Conservation (phyloP, 2,797 vertebrate species). For the Okamejei kenojei region DNA sequence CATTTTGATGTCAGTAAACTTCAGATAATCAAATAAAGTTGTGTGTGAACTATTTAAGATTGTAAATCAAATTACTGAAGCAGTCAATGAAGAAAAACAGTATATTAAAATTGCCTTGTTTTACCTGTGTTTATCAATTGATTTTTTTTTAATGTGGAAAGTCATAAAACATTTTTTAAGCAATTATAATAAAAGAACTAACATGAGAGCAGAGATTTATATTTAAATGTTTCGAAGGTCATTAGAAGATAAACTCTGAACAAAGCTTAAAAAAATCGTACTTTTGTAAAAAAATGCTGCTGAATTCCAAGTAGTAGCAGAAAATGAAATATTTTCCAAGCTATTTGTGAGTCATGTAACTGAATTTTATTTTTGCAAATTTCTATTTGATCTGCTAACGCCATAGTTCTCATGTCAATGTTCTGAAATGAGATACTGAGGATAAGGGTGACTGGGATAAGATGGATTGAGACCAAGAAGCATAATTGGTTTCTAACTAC, state of each 20-base stretch:
- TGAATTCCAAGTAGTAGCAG: not conserved
- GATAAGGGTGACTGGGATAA: too few species aligned
- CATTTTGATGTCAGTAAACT: slow-evolving; percentile 13
- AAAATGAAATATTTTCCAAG: not conserved
- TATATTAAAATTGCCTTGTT: not conserved
- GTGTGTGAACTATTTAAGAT: not conserved
- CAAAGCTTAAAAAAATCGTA: not conserved
- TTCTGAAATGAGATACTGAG: not conserved
- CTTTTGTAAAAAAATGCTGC: not conserved
- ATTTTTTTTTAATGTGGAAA: not conserved
- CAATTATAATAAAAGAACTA: not conserved
- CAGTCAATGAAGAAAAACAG: not conserved
- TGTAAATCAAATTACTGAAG: not conserved
- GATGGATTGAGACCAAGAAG: too few species aligned
- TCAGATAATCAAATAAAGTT: not conserved
- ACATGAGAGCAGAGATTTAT: not conserved
- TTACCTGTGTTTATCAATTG: not conserved
- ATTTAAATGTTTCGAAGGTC: not conserved
- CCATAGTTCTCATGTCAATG: not conserved
- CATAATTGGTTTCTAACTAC: too few species aligned
- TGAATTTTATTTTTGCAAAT: not conserved
- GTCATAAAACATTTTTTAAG: not conserved
- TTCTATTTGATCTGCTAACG: not conserved
- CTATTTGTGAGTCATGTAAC: not conserved
- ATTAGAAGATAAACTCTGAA: not conserved